phyloP scores from a whole-genome alignment of 2,888 invertebrate genomes.

The Eilema caniola region DNA sequence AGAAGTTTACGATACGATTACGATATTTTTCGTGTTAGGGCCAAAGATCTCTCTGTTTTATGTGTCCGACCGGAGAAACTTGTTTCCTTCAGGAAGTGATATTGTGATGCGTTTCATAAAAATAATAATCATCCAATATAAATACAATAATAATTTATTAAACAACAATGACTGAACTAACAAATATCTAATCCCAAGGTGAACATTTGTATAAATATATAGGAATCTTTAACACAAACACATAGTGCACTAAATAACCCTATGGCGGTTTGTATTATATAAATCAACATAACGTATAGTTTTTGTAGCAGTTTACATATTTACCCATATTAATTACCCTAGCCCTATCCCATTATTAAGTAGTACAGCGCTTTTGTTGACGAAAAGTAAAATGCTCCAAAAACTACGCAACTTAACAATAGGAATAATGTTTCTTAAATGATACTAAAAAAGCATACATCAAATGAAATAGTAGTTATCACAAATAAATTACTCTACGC shows the following conservation, averaged over 20 bases:
- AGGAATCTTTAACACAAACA: constrained; percentile 61
- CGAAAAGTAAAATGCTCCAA: constrained; percentile 15
- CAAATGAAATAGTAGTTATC: constrained; percentile 48
- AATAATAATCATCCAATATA: constrained; percentile 24
- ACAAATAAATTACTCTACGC: constrained; percentile 55
- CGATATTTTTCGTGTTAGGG: no score
- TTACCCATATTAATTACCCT: constrained; percentile 1
- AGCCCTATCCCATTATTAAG: constrained; percentile 1
- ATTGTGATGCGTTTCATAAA: neutral
- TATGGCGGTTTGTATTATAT: constrained; percentile 10
- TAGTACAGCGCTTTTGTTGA: neutral
- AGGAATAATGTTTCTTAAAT: constrained; percentile 17
- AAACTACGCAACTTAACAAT: constrained; percentile 17
- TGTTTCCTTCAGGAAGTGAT: neutral
- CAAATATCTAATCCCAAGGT: constrained; percentile 55
- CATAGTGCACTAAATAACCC: constrained; percentile 24
- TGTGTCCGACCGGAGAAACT: neutral
- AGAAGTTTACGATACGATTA: no score
- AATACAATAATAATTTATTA: constrained; percentile 67
- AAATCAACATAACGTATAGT: constrained; percentile 4
- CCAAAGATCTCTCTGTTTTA: neutral
- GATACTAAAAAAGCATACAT: constrained; percentile 35
- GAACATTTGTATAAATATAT: constrained; percentile 56
- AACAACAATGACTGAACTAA: constrained; percentile 67
- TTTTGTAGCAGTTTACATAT: constrained; percentile 17